Evolutionary conservation across 2,888 invertebrate genomes (phyloP).

Genomic region (Frankliniella fusca): DNA sequence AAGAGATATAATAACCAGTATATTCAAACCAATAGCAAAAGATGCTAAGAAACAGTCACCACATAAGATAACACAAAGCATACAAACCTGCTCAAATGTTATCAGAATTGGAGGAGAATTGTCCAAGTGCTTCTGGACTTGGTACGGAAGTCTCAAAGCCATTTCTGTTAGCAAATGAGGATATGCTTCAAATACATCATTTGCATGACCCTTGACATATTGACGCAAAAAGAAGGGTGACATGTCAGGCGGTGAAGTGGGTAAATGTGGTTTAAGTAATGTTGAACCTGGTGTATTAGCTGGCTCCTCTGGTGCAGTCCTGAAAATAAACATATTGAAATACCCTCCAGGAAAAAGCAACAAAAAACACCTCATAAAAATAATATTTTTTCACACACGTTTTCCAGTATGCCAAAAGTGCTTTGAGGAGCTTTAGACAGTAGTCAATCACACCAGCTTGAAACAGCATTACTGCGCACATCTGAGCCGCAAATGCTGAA

Average conservation of each 20-base stretch:
- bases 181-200: conserved; percentile 91
- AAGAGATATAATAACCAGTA: conserved; percentile 48
- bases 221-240: conserved; percentile 90
- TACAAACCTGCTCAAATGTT: conserved; percentile 42
- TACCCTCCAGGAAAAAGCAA: not conserved
- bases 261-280: conserved; percentile 75
- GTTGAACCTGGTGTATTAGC: conserved; percentile 58
- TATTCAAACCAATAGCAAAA: not conserved
- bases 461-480: conserved; percentile 65
- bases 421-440: conserved; percentile 65
- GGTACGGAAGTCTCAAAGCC: conserved; percentile 84
- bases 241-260: conserved; percentile 85
- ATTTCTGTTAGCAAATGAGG: conserved; percentile 93
- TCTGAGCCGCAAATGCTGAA: conserved; percentile 61
- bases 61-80: not conserved
- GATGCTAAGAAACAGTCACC: not conserved
- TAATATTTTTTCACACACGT: conserved; percentile 43
- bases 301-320: conserved; percentile 46
- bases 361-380: not conserved
- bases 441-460: conserved; percentile 68
- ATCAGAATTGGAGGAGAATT: conserved; percentile 37
- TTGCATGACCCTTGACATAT: conserved; percentile 85
- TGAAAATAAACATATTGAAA: conserved; percentile 31
- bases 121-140: conserved; percentile 43
- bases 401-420: conserved; percentile 74